A percentile compares a stretch with the other conserved stretches of the same genome.
Conservation (phyloP, 2,797 vertebrate genomes). For the Petrocephalus sullivani region DNA sequence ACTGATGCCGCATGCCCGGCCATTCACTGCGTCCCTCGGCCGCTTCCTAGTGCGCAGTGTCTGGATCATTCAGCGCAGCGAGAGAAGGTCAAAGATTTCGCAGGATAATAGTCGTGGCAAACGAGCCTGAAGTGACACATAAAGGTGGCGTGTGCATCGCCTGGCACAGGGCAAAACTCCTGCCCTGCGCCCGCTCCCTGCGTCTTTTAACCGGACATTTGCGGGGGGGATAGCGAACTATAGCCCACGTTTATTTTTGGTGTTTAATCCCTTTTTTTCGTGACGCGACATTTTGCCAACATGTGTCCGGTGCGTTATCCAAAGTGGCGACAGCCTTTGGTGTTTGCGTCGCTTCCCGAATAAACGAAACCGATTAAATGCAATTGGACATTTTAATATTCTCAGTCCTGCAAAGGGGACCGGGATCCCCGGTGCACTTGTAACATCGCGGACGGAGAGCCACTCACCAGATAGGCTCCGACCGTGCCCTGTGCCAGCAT, state of each 20-base stretch:
- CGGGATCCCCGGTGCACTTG: background rate
- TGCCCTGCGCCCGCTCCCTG: background rate
- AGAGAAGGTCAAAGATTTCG: background rate
- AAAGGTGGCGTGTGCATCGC: background rate
- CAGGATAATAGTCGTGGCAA: background rate
- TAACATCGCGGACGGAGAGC: background rate
- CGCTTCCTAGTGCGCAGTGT: background rate
- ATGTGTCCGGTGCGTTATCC: background rate
- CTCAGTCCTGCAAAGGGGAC: background rate
- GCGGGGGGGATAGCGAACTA: background rate
- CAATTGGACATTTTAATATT: background rate
- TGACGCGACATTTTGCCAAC: background rate
- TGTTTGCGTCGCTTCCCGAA: background rate
- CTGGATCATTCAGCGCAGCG: background rate
- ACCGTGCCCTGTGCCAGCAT: conserved; percentile 97
- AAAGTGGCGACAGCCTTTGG: background rate
- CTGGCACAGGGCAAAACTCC: background rate
- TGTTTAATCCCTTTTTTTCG: background rate
- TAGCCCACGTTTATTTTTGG: background rate
- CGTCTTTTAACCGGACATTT: background rate
- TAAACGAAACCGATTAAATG: background rate
- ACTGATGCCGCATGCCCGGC: background rate
- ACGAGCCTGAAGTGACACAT: background rate
- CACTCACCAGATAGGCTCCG: conserved; percentile 96
- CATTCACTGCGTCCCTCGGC: background rate